phyloP scores from a whole-genome alignment of 1,140 invertebrate genomes.

The Hormaphis cornu region DNA sequence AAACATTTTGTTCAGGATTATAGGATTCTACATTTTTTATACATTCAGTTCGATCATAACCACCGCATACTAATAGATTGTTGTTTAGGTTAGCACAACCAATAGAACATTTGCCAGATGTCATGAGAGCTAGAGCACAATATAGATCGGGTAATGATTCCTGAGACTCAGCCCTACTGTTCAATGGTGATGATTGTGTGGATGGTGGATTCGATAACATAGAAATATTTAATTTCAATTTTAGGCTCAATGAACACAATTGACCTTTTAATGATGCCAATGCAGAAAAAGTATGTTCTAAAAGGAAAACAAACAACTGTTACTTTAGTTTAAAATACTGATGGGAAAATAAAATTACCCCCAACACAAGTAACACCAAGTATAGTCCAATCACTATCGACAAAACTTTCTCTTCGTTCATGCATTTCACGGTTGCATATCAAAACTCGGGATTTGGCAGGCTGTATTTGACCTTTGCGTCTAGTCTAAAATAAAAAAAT shows the following conservation, averaged over 20 bases:
- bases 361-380: slow-evolving; percentile 52
- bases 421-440: slow-evolving; percentile 52
- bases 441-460: slow-evolving; percentile 53
- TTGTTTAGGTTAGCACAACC: slow-evolving; percentile 60
- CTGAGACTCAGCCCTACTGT: slow-evolving; percentile 23
- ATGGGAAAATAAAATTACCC: slow-evolving; percentile 41
- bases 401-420: slow-evolving; percentile 46
- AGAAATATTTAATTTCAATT: slow-evolving; percentile 49
- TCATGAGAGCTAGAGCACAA: slow-evolving; percentile 57
- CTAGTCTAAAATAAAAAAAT: slow-evolving; percentile 37
- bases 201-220: slow-evolving; percentile 42
- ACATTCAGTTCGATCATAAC: slow-evolving; percentile 77
- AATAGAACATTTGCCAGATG: slow-evolving; percentile 58
- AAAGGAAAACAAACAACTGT: background rate
- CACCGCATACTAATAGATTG: slow-evolving; percentile 64
- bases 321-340: background rate
- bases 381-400: slow-evolving; percentile 58
- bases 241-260: slow-evolving; percentile 55
- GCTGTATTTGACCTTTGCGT: slow-evolving; percentile 47
- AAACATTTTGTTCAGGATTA: slow-evolving; percentile 56
- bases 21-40: slow-evolving; percentile 65
- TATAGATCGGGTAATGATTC: slow-evolving; percentile 47
- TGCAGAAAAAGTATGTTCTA: slow-evolving; percentile 57
- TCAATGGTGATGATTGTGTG: slow-evolving; percentile 10
- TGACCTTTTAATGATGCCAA: slow-evolving; percentile 55